These are phyloP conservation scores for Hypsibius dujardini DNA, from an alignment of 1,140 invertebrate genomes.

Conservation along the genomic window DNA sequence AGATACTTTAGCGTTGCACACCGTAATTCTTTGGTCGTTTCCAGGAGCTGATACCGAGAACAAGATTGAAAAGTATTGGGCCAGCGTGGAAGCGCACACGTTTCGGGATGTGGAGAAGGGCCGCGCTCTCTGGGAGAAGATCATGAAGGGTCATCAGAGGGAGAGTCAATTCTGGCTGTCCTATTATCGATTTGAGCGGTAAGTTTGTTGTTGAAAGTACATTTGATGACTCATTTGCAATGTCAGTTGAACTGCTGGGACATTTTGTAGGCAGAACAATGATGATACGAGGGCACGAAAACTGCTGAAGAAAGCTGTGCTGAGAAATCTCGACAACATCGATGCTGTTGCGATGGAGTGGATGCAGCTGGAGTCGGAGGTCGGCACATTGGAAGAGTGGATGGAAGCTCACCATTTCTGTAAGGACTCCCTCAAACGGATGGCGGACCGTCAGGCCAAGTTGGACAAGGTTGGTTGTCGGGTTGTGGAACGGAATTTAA, in stretches of 20 bases:
- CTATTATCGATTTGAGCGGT: conserved; percentile 46
- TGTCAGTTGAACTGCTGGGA: conserved; percentile 14
- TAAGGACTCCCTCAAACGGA: background rate
- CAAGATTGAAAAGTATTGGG: conserved; percentile 41
- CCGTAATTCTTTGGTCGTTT: background rate
- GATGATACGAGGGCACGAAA: conserved; percentile 45
- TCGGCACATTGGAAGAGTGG: background rate
- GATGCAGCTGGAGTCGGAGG: background rate
- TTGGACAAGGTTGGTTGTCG: background rate
- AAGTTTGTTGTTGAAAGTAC: conserved; percentile 24
- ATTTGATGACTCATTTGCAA: conserved; percentile 12
- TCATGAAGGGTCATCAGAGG: conserved; percentile 42
- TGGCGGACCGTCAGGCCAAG: background rate
- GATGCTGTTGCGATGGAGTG: background rate
- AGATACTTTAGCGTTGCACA: background rate
- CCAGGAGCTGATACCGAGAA: conserved; percentile 1
- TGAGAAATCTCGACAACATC: background rate
- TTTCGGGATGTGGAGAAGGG: conserved; percentile 46
- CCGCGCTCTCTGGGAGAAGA: conserved; percentile 51
- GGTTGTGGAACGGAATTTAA: background rate
- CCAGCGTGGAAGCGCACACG: conserved; percentile 43
- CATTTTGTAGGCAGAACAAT: conserved; percentile 39
- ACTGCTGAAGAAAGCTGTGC: conserved; percentile 44
- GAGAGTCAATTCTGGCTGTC: conserved; percentile 47
- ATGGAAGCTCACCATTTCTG: background rate